These are phyloP conservation scores for Hypolimnas misippus DNA, from an alignment of 2,888 invertebrate genomes.

Conservation along the genomic window DNA sequence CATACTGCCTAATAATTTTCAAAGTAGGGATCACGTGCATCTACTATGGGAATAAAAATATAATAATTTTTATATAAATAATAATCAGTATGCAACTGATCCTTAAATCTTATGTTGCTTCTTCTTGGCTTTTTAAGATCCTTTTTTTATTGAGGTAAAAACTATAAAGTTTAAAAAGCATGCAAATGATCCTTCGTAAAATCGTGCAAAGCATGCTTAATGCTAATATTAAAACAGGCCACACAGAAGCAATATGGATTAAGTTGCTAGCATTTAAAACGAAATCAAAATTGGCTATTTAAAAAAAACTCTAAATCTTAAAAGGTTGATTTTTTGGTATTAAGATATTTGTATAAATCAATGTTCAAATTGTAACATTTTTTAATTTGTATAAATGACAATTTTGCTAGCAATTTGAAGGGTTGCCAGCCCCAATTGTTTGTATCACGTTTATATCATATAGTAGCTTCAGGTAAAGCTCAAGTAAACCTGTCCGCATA, in stretches of 20 bases:
- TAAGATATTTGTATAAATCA: no score
- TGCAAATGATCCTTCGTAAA: not conserved
- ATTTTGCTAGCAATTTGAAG: slow-evolving; percentile 63
- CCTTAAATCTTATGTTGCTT: slow-evolving; percentile 33
- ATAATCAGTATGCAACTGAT: slow-evolving; percentile 34
- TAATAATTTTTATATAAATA: no score
- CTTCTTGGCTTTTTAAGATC: slow-evolving; percentile 19
- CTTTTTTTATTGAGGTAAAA: slow-evolving; percentile 21
- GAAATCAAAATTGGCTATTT: not conserved
- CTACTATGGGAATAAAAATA: not conserved
- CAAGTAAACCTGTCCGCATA: not conserved
- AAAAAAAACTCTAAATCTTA: no score
- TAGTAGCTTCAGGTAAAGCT: slow-evolving; percentile 2
- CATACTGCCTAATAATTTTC: not conserved
- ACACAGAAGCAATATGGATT: slow-evolving; percentile 56
- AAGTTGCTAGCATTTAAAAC: slow-evolving; percentile 47
- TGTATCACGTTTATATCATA: not conserved
- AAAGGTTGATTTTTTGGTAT: no score
- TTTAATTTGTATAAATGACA: slow-evolving; percentile 5
- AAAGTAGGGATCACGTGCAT: slow-evolving; percentile 36
- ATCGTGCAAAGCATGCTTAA: slow-evolving; percentile 18
- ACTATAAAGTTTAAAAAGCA: no score
- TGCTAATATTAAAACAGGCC: slow-evolving; percentile 52
- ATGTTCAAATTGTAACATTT: not conserved
- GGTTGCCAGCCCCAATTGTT: slow-evolving; percentile 62